A percentile compares a stretch with the other conserved stretches of the same genome.
Conservation (phyloP, 2,113 vertebrate species). For the Petroica traversi region DNA sequence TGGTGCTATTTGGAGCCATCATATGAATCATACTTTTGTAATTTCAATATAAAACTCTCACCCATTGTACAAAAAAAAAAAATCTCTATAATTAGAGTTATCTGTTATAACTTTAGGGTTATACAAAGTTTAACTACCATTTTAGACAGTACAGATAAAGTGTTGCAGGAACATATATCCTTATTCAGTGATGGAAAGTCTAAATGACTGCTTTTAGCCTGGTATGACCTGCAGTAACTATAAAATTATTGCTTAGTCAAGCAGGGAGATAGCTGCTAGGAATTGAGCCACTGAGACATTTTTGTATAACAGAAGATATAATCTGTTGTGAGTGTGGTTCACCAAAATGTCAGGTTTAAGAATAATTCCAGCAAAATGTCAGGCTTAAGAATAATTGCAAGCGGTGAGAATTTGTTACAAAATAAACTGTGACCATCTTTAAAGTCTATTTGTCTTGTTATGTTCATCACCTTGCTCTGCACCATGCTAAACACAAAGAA, state of each 20-base stretch:
- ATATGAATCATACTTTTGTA: neutral
- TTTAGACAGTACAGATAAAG: neutral
- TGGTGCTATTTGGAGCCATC: neutral
- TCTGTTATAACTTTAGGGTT: neutral
- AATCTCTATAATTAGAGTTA: neutral
- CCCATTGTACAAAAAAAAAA: neutral
- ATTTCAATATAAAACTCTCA: slow-evolving; percentile 1
- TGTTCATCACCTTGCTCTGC: neutral
- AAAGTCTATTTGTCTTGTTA: neutral
- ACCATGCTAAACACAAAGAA: neutral
- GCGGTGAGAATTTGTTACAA: neutral
- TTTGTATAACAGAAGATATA: neutral
- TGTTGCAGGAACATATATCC: neutral
- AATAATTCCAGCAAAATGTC: slow-evolving; percentile 27
- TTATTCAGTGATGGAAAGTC: neutral
- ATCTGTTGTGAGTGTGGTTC: slow-evolving; percentile 2
- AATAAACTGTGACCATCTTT: neutral
- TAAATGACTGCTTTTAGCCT: neutral
- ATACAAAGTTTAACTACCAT: neutral
- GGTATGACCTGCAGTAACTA: neutral
- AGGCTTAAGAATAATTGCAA: neutral
- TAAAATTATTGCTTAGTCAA: slow-evolving; percentile 35
- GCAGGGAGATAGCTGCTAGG: neutral
- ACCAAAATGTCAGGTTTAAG: slow-evolving; percentile 25
- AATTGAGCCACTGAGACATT: neutral